phyloP scores from a whole-genome alignment of 1,140 invertebrate genomes.

The Eurosta solidaginis region DNA sequence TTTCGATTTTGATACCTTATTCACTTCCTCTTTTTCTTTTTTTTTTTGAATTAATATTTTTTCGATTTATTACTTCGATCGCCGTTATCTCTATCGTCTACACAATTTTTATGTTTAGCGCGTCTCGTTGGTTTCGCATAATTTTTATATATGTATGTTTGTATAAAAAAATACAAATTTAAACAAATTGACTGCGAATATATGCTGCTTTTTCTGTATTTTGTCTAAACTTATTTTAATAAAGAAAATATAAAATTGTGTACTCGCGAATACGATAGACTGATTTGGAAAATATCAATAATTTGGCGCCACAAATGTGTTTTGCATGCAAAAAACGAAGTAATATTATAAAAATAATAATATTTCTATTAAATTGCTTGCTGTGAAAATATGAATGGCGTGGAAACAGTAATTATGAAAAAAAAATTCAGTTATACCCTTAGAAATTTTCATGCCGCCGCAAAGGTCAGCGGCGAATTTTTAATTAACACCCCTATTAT shows the following conservation, averaged over 20 bases:
- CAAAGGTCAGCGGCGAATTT: neutral
- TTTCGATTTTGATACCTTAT: neutral
- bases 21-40: neutral
- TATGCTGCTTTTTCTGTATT: conserved; percentile 2
- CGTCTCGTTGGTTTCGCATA: neutral
- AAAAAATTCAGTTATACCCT: neutral
- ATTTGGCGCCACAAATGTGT: neutral
- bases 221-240: neutral
- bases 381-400: neutral
- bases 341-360: neutral
- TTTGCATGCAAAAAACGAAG: neutral
- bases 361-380: neutral
- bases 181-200: conserved; percentile 1
- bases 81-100: neutral
- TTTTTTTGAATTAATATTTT: no score
- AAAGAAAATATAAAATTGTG: neutral
- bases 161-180: no score
- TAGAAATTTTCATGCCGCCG: neutral
- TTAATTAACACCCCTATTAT: neutral
- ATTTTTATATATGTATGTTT: neutral
- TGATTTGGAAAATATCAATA: neutral
- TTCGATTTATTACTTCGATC: conserved; percentile 20
- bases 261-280: neutral
- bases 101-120: conserved; percentile 9
- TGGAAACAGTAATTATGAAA: no score